phyloP scores from a whole-genome alignment of 2,797 vertebrate species.

The Hydrophis major region DNA sequence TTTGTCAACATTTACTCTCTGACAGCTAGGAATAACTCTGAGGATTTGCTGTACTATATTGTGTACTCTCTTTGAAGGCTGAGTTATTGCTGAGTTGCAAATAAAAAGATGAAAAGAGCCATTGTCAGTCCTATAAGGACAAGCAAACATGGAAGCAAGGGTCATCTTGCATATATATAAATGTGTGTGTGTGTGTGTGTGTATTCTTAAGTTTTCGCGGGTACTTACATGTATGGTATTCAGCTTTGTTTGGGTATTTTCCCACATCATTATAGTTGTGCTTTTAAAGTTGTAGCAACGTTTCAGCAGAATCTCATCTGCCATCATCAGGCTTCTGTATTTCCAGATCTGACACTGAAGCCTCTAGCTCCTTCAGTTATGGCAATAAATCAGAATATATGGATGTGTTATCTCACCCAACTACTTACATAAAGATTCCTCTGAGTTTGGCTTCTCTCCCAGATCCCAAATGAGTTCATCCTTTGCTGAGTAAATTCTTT shows the following conservation, averaged over 20 bases:
- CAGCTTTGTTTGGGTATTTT: too few relatives aligned
- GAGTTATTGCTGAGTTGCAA: not conserved
- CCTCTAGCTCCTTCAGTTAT: not conserved
- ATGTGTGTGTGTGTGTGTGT: not conserved
- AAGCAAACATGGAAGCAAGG: not conserved
- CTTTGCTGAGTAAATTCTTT: not conserved
- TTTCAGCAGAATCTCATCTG: too few relatives aligned
- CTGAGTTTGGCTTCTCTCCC: not conserved
- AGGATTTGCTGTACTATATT: not conserved
- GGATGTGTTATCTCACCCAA: not conserved
- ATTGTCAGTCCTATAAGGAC: not conserved
- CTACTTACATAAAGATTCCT: not conserved
- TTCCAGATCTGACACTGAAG: not conserved
- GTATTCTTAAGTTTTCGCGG: too few relatives aligned
- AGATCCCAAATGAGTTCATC: not conserved
- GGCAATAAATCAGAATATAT: not conserved
- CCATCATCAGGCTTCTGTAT: too few relatives aligned
- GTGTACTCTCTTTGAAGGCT: not conserved
- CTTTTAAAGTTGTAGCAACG: too few relatives aligned
- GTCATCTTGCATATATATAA: not conserved
- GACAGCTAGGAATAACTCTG: not conserved
- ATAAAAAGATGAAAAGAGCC: not conserved
- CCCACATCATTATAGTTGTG: too few relatives aligned
- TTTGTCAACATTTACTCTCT: not conserved
- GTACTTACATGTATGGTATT: too few relatives aligned